Evolutionary conservation across 1,140 invertebrate species (phyloP), one percentile per base, ranked within the genome.

Genomic region (Kradibia gibbosae): DNA sequence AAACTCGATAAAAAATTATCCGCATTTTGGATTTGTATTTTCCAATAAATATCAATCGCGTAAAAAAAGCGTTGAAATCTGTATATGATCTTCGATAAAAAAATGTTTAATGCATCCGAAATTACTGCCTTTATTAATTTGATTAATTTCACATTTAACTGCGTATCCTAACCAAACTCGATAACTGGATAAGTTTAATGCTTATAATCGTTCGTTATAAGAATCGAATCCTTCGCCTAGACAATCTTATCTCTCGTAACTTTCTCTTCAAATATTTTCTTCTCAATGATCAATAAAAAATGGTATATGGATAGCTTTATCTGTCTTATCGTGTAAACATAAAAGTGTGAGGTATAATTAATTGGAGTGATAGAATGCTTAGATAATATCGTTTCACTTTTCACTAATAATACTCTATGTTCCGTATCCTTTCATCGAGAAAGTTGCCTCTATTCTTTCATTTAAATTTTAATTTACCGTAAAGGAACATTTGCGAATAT

Each of bases 371-470:
- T 77, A 48, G 74, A 81, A 31, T 36, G 15, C 39, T 22, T 31
- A 72, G 60, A 81, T 77, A 77, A 28, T 70, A 76, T 81, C 73
- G 48, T 81, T 81, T 77, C 74, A 31, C 80, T 67, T 75, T 75
- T 67, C 31, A 42, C 11, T 22, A 60, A 34, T 67, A 67, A 48
- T 28, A 67, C 42, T 71, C 48, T 31, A 78, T 55, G 71, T 78
- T 57, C 62, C 83, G 73, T 86, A 86, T 87, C 84, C 81, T 85
- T 87, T 85, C 85, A 85, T 87, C 83, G 84, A 85, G 85, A 87
- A 86, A 87, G 86, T 87, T 80, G 39, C 42, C 48, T 28, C 34
- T 28, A 10, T 53, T 70, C 25, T 65, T n/a, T 42, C 34, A n/a
- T n/a, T n/a, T n/a, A n/a, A n/a, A 28, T 34, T n/a, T 17, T 72